A percentile compares a stretch with the other conserved stretches of the same genome.
Conservation (phyloP, 2,113 vertebrate species). For the Elaphurus davidianus region DNA sequence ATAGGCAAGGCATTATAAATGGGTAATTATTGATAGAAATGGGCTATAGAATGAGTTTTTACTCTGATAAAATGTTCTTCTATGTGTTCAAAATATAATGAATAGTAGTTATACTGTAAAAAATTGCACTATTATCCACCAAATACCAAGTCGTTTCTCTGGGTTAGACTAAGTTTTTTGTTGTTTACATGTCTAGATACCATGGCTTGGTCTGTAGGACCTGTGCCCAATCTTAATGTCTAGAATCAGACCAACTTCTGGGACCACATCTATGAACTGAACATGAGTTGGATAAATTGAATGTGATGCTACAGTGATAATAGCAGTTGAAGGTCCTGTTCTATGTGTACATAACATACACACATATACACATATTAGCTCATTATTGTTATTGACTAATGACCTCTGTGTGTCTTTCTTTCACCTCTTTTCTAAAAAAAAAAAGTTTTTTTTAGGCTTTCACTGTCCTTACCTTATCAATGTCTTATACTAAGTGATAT, state of each 20-base stretch:
- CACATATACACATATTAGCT: neutral
- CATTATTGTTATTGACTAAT: neutral
- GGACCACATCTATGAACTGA: neutral
- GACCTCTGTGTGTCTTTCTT: neutral
- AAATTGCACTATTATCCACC: neutral
- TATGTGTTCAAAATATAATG: neutral
- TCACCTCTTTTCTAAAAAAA: neutral
- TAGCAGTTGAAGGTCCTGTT: neutral
- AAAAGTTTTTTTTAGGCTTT: neutral
- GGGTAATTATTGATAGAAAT: neutral
- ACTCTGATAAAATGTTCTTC: neutral
- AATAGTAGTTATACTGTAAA: neutral
- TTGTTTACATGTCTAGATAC: neutral
- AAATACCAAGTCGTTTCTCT: neutral
- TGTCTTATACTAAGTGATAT: neutral
- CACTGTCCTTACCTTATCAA: neutral
- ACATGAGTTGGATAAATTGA: neutral
- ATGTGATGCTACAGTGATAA: neutral
- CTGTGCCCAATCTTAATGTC: neutral
- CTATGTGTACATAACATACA: neutral
- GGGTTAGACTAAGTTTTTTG: neutral
- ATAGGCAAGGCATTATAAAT: neutral
- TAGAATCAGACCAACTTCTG: neutral
- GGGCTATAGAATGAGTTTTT: neutral
- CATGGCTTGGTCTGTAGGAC: neutral